These are phyloP conservation scores for Chelonus insularis DNA, from an alignment of 1,140 invertebrate species.

Conservation along the genomic window DNA sequence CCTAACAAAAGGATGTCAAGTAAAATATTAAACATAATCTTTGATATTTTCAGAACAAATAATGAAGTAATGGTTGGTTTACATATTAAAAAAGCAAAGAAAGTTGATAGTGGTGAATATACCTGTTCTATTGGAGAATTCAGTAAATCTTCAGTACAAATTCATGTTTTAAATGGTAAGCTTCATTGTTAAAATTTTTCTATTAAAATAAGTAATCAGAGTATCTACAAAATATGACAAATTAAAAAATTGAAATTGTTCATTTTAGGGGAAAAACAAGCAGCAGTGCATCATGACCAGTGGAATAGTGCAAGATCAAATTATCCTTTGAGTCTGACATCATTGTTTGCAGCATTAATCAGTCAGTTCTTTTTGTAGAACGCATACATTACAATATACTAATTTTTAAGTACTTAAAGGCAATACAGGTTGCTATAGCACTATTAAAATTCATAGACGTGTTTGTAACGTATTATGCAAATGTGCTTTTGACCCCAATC, in stretches of 20 bases:
- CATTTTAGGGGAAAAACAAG: conserved; percentile 53
- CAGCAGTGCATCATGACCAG: conserved; percentile 56
- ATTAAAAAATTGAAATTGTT: not conserved
- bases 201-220: too few relatives aligned
- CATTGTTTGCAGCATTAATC: too few relatives aligned
- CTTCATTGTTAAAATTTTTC: conserved; percentile 18
- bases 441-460: too few relatives aligned
- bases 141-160: conserved; percentile 49
- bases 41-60: conserved; percentile 48
- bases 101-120: conserved; percentile 56
- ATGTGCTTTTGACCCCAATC: too few relatives aligned
- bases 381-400: too few relatives aligned
- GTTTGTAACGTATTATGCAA: too few relatives aligned
- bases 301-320: conserved; percentile 47
- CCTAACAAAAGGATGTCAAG: not conserved
- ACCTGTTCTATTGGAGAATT: conserved; percentile 53
- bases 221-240: not conserved
- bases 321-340: too few relatives aligned
- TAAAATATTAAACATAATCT: too few relatives aligned
- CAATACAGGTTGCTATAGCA: too few relatives aligned
- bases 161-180: conserved; percentile 57
- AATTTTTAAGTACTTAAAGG: too few relatives aligned
- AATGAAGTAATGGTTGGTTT: conserved; percentile 49
- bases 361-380: too few relatives aligned
- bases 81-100: conserved; percentile 51